These are phyloP conservation scores for Drosophila kepulauana DNA, from an alignment of 1,140 invertebrate genomes.

Conservation along the genomic window DNA sequence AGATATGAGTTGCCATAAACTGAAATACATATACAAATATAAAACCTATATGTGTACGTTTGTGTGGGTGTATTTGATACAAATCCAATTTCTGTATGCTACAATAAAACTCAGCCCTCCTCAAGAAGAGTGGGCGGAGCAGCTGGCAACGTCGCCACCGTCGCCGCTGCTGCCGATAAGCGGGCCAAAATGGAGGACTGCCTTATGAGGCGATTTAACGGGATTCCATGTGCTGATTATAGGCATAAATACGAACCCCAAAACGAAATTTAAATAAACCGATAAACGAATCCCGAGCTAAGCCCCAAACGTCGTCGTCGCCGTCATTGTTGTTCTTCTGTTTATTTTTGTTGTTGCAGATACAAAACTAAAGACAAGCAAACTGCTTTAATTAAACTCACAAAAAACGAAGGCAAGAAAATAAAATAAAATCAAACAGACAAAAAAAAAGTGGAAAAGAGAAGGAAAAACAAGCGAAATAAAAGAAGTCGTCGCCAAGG, in stretches of 20 bases:
- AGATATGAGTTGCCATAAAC: conserved; percentile 84
- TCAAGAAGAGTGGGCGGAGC: conserved; percentile 48
- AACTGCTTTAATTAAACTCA: conserved; percentile 76
- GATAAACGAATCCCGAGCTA: conserved; percentile 71
- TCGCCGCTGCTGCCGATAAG: conserved; percentile 62
- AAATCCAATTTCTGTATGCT: conserved; percentile 79
- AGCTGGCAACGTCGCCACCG: conserved; percentile 36
- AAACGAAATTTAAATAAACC: conserved; percentile 74
- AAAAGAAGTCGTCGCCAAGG: conserved; percentile 36
- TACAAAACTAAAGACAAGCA: conserved; percentile 69
- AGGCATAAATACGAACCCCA: conserved; percentile 66
- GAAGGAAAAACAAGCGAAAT: conserved; percentile 4
- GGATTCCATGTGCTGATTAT: conserved; percentile 79
- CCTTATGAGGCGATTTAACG: conserved; percentile 81
- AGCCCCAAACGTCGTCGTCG: conserved; percentile 56
- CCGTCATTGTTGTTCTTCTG: conserved; percentile 1
- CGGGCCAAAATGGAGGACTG: conserved; percentile 70
- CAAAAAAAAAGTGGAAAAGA: neutral
- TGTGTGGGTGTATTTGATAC: conserved; percentile 59
- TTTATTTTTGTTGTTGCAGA: conserved; percentile 33
- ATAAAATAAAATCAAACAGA: neutral
- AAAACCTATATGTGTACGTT: conserved; percentile 30
- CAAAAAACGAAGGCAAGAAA: conserved; percentile 29
- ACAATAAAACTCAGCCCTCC: conserved; percentile 71
- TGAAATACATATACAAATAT: conserved; percentile 48